A percentile compares a stretch with the other conserved stretches of the same genome.
These are phyloP conservation scores for Drosophila nikananu DNA, from an alignment of 1,140 invertebrate genomes.

Conservation along the genomic window DNA sequence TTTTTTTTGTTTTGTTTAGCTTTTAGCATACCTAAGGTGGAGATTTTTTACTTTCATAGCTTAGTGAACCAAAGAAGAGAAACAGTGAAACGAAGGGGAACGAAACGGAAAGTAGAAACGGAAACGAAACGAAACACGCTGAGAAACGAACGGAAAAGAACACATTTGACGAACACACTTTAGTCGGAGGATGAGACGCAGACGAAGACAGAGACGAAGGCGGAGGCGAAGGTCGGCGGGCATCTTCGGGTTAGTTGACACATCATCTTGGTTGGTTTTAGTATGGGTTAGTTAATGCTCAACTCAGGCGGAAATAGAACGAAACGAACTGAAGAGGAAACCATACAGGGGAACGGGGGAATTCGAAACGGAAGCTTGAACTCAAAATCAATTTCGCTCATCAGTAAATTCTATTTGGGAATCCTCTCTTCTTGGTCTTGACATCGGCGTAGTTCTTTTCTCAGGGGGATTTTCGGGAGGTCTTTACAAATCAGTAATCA, in stretches of 20 bases:
- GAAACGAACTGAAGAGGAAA: constrained; percentile 19
- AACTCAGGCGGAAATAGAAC: constrained; percentile 40
- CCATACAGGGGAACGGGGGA: constrained; percentile 13
- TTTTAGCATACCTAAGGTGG: constrained; percentile 56
- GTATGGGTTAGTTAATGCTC: constrained; percentile 77
- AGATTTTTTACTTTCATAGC: constrained; percentile 52
- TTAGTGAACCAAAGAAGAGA: constrained; percentile 35
- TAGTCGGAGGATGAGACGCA: constrained; percentile 57
- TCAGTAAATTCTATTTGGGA: neutral
- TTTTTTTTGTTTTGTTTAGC: constrained; percentile 33
- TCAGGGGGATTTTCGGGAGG: neutral
- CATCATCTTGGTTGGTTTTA: constrained; percentile 65
- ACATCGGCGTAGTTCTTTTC: constrained; percentile 37
- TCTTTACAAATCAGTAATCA: constrained; percentile 18
- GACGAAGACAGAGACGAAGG: constrained; percentile 44
- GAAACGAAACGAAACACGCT: constrained; percentile 50
- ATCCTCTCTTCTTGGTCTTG: constrained; percentile 35
- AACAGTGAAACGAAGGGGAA: constrained; percentile 28
- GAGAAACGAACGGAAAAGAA: constrained; percentile 58
- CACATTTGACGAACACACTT: constrained; percentile 82
- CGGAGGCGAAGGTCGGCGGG: constrained; percentile 51
- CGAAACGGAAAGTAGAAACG: constrained; percentile 39
- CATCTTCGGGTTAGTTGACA: constrained; percentile 47
- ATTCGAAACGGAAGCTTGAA: constrained; percentile 5
- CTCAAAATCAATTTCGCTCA: constrained; percentile 29